phyloP scores from a whole-genome alignment of 2,797 vertebrate species.

The Halcyon leucocephala region DNA sequence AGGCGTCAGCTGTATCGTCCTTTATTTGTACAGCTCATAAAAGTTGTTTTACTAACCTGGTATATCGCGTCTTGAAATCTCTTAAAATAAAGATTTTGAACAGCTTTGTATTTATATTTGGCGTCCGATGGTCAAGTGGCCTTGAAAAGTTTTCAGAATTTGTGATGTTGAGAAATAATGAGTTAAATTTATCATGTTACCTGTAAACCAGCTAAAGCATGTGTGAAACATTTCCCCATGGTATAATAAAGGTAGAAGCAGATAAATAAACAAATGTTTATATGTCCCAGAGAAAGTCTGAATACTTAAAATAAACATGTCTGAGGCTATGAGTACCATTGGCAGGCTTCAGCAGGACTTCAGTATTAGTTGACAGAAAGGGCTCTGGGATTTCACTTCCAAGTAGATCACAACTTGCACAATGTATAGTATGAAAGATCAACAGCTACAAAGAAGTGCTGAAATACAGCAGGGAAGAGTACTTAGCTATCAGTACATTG shows the following conservation, averaged over 20 bases:
- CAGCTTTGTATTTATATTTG: not conserved
- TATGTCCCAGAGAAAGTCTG: not conserved
- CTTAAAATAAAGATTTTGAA: not conserved
- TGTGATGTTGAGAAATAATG: not conserved
- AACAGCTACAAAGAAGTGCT: not conserved
- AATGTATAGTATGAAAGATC: not conserved
- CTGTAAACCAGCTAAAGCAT: not conserved
- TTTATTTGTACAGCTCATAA: not conserved
- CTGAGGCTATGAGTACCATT: not conserved
- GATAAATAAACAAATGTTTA: constrained; percentile 21
- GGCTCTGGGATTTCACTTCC: not conserved
- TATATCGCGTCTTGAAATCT: not conserved
- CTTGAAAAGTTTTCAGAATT: not conserved
- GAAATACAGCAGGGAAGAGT: not conserved
- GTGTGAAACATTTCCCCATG: not conserved
- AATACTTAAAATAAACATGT: constrained; percentile 21
- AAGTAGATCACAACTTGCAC: not conserved
- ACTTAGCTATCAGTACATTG: not conserved
- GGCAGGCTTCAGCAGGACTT: not conserved
- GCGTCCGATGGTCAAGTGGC: not conserved
- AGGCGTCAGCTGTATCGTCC: accelerated
- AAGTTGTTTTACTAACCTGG: not conserved
- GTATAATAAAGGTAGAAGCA: not conserved
- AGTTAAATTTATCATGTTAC: not conserved
- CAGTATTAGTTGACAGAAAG: not conserved